A percentile compares a stretch with the other conserved stretches of the same genome.
Conservation (phyloP, 2,888 invertebrate genomes). For the Brachyopa scutellaris region DNA sequence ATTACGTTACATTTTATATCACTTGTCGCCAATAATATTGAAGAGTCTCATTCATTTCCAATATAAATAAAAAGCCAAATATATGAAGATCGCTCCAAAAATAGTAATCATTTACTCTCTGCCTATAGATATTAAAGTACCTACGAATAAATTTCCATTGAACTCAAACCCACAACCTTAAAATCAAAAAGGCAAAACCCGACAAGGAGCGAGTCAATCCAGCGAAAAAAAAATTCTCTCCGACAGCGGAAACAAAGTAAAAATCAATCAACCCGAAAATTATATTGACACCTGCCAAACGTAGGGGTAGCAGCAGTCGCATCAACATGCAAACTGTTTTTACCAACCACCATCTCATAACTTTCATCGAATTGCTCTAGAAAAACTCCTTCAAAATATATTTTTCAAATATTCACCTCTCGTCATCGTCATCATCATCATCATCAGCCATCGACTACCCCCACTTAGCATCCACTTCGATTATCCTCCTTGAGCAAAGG, state of each 20-base stretch:
- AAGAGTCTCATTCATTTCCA: too few species aligned
- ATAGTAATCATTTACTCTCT: too few species aligned
- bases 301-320: not conserved
- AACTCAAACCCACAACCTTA: too few species aligned
- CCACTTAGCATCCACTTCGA: constrained; percentile 42
- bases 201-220: too few species aligned
- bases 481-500: constrained; percentile 35
- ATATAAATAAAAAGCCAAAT: too few species aligned
- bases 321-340: constrained; percentile 39
- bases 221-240: too few species aligned
- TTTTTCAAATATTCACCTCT: constrained; percentile 55
- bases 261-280: constrained; percentile 71
- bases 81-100: too few species aligned
- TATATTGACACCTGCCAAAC: constrained; percentile 70
- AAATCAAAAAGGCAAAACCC: too few species aligned
- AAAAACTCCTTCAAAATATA: constrained; percentile 43
- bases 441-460: constrained; percentile 6
- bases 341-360: constrained; percentile 37
- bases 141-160: too few species aligned
- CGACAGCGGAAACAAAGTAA: constrained; percentile 57
- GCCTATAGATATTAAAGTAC: too few species aligned
- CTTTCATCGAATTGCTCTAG: constrained; percentile 55
- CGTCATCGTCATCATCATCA: constrained; percentile 24
- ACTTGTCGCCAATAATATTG: too few species aligned
- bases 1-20: too few species aligned